A percentile compares a stretch with the other conserved stretches of the same genome.
These are phyloP conservation scores for Limanda limanda DNA, from an alignment of 2,113 vertebrate species.

Conservation along the genomic window DNA sequence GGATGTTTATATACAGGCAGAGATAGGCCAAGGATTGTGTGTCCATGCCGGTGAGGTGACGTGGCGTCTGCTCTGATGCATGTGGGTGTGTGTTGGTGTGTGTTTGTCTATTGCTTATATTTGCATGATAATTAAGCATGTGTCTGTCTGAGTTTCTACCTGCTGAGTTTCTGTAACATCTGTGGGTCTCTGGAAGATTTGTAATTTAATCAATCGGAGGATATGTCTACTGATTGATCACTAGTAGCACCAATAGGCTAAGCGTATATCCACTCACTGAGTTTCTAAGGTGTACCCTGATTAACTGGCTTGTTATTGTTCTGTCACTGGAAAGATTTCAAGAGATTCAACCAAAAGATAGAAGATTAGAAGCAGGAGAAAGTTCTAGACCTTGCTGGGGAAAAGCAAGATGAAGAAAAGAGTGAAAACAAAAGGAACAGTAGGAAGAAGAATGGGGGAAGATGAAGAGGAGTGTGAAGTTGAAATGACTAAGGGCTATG, in stretches of 20 bases:
- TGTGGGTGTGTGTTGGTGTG: constrained; percentile 25
- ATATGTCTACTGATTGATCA: constrained; percentile 18
- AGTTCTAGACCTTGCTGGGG: constrained; percentile 42
- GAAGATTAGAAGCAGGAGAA: constrained; percentile 33
- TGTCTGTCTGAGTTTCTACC: constrained; percentile 16
- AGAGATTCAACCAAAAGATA: constrained; percentile 16
- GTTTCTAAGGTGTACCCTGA: not conserved
- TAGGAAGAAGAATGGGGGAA: constrained; percentile 13
- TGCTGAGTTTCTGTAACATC: constrained; percentile 10
- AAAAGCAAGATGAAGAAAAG: not conserved
- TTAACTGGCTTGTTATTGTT: constrained; percentile 15
- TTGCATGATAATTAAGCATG: constrained; percentile 41
- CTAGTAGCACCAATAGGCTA: not conserved
- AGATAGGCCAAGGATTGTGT: constrained; percentile 59
- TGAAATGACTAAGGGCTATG: constrained; percentile 50
- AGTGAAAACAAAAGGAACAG: constrained; percentile 9
- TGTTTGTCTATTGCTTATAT: constrained; percentile 33
- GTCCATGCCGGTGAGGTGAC: constrained; percentile 67
- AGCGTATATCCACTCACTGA: not conserved
- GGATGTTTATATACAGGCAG: constrained; percentile 67
- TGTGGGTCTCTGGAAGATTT: constrained; percentile 7
- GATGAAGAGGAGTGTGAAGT: constrained; percentile 23
- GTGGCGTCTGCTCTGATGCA: constrained; percentile 31
- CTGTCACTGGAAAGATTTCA: not conserved
- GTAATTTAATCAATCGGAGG: not conserved